Evolutionary conservation across 1,140 invertebrate genomes (phyloP).

Genomic region (Leptonema lineaticorne): DNA sequence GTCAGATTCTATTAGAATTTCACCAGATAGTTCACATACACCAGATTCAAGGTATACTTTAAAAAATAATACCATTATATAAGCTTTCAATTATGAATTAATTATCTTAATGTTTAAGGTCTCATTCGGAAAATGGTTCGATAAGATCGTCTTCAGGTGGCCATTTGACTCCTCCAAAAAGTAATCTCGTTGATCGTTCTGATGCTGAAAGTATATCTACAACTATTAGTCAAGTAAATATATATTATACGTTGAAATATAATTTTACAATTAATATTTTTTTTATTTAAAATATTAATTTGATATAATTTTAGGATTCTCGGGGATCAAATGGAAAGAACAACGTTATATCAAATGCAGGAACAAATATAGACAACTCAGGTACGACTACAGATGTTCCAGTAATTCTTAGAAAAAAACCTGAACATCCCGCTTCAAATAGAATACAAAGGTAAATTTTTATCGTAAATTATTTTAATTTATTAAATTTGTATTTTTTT

Average conservation of each 20-base stretch:
- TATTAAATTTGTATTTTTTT: background rate
- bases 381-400: background rate
- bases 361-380: background rate
- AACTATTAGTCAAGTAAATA: slow-evolving; percentile 62
- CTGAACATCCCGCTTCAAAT: slow-evolving; percentile 31
- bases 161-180: slow-evolving; percentile 37
- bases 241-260: background rate
- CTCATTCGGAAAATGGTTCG: slow-evolving; percentile 55
- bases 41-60: slow-evolving; percentile 34
- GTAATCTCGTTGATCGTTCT: slow-evolving; percentile 57
- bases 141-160: slow-evolving; percentile 51
- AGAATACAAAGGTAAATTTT: slow-evolving; percentile 35
- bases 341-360: background rate
- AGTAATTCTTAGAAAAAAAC: slow-evolving; percentile 36
- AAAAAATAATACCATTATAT: background rate
- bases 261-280: background rate
- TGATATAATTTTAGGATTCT: slow-evolving; percentile 32
- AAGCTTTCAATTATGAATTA: no score
- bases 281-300: background rate
- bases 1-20: slow-evolving; percentile 25
- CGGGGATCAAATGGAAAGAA: slow-evolving; percentile 34
- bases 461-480: background rate
- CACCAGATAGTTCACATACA: slow-evolving; percentile 36
- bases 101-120: slow-evolving; percentile 37
- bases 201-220: slow-evolving; percentile 82